phyloP scores from a whole-genome alignment of 37 sponge, comb jelly and placozoan species.

The Oopsacas minuta region DNA sequence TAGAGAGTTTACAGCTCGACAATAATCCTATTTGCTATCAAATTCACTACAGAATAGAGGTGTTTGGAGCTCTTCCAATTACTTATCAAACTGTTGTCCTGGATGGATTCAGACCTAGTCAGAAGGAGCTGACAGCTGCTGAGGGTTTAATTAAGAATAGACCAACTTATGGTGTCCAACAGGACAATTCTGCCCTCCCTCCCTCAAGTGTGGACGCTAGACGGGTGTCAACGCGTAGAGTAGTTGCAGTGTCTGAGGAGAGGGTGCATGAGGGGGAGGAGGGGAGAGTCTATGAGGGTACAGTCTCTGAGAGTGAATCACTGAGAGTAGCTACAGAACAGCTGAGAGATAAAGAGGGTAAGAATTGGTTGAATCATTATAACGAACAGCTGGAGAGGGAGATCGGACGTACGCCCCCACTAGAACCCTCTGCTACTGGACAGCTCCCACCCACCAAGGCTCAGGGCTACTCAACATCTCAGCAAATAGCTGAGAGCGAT shows the following conservation, averaged over 20 bases:
- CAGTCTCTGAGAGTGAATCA: background rate
- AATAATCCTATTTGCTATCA: constrained; percentile 41
- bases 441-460: background rate
- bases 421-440: background rate
- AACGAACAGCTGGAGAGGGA: constrained; percentile 14
- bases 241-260: background rate
- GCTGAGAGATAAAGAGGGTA: background rate
- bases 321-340: background rate
- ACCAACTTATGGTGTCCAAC: background rate
- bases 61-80: constrained; percentile 29
- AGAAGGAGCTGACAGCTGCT: background rate
- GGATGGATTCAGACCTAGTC: background rate
- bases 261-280: background rate
- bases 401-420: background rate
- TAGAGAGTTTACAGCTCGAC: constrained; percentile 39
- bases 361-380: background rate
- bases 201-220: background rate
- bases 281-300: background rate
- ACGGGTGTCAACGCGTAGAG: background rate
- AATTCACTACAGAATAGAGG: constrained; percentile 29
- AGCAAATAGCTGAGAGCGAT: background rate
- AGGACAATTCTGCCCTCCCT: background rate
- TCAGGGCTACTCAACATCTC: background rate
- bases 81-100: background rate
- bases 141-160: background rate